Evolutionary conservation across 2,113 vertebrate species (phyloP), one percentile per base, ranked within the genome.

Genomic region (Leucoraja erinaceus): DNA sequence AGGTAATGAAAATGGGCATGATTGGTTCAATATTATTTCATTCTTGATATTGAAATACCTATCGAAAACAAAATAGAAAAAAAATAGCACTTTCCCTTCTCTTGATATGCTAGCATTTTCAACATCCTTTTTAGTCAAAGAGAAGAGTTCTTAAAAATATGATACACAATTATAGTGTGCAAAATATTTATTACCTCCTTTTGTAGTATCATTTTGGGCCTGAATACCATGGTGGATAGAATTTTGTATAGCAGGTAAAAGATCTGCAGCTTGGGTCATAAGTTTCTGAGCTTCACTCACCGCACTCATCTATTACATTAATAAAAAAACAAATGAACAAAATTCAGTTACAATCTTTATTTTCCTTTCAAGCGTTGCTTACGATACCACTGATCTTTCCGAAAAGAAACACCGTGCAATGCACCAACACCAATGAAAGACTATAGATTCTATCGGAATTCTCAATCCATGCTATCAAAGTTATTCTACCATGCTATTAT

Each of bases 131-230:
- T 72, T 22, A 72, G 70, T 20, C 18, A 72, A 72, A 72, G 18
- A 72, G 18, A 20, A 72, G 18, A 72, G 33, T 72, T 72, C 54
- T 12, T 28, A 18, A n/a, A 54, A 47, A 90, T 22, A 4, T 68
- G 86, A 20, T 33, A 90, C 16, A 38, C 31, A 16, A 16, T 61
- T 68, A 20, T 2, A 91, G 72, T 25, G 63, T 38, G 18, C 31
- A 91, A 91, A 72, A 70, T 72, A 10, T 16, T 61, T 22, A 28
- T 94, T 95, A 98, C 99, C 99, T 97, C 99, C 99, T 97, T 99
- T 99, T 90, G 97, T 99, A 93, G 99, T 99, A 94, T 99, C 99
- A 93, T 99, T 99, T 96, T 99, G 98, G 90, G 99, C 98, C 95
- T 99, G 98, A 94, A 99, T 98, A 93, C 98, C 99, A 74, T 98